Percentiles rank a stretch among this genome's conserved stretches.
Evolutionary conservation across 2,113 vertebrate species (phyloP).

Genomic region (Centropristis striata): DNA sequence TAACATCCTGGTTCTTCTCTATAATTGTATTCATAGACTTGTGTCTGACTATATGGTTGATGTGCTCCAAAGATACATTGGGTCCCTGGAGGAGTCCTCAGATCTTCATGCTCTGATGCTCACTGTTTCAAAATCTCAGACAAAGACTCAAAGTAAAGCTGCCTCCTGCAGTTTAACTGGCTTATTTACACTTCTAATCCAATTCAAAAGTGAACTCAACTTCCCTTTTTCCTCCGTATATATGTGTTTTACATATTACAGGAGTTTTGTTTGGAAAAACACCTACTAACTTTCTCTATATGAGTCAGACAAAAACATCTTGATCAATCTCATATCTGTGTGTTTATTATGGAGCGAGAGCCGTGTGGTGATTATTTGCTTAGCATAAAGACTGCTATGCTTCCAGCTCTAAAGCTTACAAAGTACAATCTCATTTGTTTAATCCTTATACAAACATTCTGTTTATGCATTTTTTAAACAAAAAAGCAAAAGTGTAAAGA

Average conservation of each 20-base stretch:
- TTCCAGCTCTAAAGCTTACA: background rate
- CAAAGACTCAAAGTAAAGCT: background rate
- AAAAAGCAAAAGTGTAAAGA: background rate
- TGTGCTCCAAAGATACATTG: slow-evolving; percentile 4
- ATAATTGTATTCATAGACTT: background rate
- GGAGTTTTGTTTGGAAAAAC: background rate
- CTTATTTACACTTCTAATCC: background rate
- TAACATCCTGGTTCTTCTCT: background rate
- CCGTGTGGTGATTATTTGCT: background rate
- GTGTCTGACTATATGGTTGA: background rate
- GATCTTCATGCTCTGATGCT: background rate
- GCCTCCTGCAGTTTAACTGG: background rate
- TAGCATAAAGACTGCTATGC: background rate
- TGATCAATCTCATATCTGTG: background rate
- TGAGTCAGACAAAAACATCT: background rate
- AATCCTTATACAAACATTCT: background rate
- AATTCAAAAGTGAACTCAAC: background rate
- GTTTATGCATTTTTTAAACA: background rate
- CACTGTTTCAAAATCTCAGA: slow-evolving; percentile 7
- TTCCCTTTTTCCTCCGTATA: background rate
- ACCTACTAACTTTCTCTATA: background rate
- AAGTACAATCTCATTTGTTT: background rate
- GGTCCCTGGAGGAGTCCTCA: background rate
- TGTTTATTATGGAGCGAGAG: background rate
- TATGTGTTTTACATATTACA: background rate